Conservation (phyloP, 2,888 invertebrate genomes). For the Steromphala cineraria region DNA sequence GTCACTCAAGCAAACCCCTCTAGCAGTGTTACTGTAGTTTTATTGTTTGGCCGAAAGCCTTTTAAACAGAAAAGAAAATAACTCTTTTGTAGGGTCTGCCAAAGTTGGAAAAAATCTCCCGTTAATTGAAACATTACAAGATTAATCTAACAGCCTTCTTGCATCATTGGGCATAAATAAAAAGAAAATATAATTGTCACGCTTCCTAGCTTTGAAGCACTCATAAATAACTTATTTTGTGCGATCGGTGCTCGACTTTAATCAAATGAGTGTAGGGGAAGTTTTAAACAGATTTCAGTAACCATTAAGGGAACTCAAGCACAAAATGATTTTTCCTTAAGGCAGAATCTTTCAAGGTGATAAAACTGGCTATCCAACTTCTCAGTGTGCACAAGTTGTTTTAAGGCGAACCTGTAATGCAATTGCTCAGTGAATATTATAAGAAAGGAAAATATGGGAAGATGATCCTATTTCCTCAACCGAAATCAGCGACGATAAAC, state of each 20-base stretch:
- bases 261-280: slow-evolving; percentile 17
- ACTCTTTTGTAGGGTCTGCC: not conserved
- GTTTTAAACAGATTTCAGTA: slow-evolving; percentile 14
- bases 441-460: not conserved
- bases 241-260: slow-evolving; percentile 4
- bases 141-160: slow-evolving; percentile 3
- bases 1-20: not conserved
- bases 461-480: not conserved
- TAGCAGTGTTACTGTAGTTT: not conserved
- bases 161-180: slow-evolving; percentile 19
- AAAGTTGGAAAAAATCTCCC: slow-evolving; percentile 4
- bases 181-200: slow-evolving; percentile 23
- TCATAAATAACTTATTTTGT: slow-evolving; percentile 18
- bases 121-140: slow-evolving; percentile 19
- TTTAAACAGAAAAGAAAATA: not conserved
- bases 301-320: slow-evolving; percentile 15
- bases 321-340: slow-evolving; percentile 21
- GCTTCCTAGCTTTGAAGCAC: slow-evolving; percentile 18
- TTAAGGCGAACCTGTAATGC: not conserved
- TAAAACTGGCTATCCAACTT: slow-evolving; percentile 4
- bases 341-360: slow-evolving; percentile 9
- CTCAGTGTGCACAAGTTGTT: not conserved
- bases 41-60: slow-evolving; percentile 3
- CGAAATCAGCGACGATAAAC: not conserved
- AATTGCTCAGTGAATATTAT: not conserved